Evolutionary conservation across 1,140 invertebrate species (phyloP), one percentile per base, ranked within the genome.

Genomic region (Mizuhopecten yessoensis): DNA sequence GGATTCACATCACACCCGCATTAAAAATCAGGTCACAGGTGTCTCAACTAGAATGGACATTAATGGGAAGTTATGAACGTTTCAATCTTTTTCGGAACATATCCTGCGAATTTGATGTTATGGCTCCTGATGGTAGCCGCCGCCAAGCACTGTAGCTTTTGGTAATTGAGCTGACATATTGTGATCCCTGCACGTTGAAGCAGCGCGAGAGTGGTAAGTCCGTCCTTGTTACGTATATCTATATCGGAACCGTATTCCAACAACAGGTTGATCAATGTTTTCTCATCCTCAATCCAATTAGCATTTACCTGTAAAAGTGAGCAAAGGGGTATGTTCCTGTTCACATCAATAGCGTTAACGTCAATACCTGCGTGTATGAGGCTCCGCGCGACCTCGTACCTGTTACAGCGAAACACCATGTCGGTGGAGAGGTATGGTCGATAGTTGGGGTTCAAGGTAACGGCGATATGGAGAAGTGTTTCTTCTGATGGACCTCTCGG

Each of bases 301-400:
- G 57, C 57, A 75, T 75, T 75, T 7, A 75, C 57, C n/a, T 75
- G 57, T 11, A 75, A n/a, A 75, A 75, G 57, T 75, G 57, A 75
- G 57, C 57, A 75, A 75, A 75, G 57, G 0, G 57, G 57, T 75
- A 75, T 75, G 23, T 75, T 75, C 29, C 57, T n/a, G n/a, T 75
- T 75, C 5, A 75, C 57, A 17, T 75, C 57, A 29, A 75, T 75
- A 13, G 57, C 57, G 29, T 75, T 75, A 1, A 75, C 57, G n/a
- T 75, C 57, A 9, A 75, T 75, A 0, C 57, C 57, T n/a, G 57
- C 57, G n/a, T 75, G 57, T 75, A 75, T 75, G n/a, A 75, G 57
- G 57, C 57, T 75, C 23, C 57, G 57, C n/a, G 57, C 57, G 3
- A 75, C 57, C n/a, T 29, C 57, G 57, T 29, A 29, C 57, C 57